Percentiles rank a stretch among this genome's conserved stretches.
These are phyloP conservation scores for Dendroctonus valens DNA, from an alignment of 1,140 invertebrate genomes.

Conservation along the genomic window DNA sequence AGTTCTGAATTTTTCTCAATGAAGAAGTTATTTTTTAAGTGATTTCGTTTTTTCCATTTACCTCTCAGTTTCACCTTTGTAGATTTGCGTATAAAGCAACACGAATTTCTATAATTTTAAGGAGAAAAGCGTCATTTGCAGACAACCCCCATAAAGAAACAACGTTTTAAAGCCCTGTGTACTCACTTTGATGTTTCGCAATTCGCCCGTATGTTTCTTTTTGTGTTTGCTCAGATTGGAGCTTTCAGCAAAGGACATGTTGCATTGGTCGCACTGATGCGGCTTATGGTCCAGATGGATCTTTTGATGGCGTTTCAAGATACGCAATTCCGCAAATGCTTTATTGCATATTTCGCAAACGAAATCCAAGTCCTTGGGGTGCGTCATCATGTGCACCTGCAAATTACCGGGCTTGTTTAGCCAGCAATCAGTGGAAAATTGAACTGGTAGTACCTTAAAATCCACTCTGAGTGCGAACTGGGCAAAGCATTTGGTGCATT, in stretches of 20 bases:
- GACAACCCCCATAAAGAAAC: too few relatives aligned
- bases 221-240: constrained; percentile 55
- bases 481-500: constrained; percentile 47
- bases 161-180: not conserved
- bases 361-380: constrained; percentile 47
- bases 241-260: constrained; percentile 55
- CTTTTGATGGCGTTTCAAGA: constrained; percentile 53
- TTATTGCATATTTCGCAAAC: constrained; percentile 54
- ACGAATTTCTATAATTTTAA: too few relatives aligned
- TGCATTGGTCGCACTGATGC: constrained; percentile 54
- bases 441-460: constrained; percentile 43
- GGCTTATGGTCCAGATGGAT: constrained; percentile 52
- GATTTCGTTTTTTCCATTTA: too few relatives aligned
- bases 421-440: not conserved
- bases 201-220: constrained; percentile 55
- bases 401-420: constrained; percentile 3
- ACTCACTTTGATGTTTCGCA: constrained; percentile 46
- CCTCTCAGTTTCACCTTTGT: too few relatives aligned
- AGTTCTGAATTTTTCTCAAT: too few relatives aligned
- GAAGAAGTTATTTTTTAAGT: too few relatives aligned
- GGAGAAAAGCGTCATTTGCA: too few relatives aligned
- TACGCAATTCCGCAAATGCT: constrained; percentile 52
- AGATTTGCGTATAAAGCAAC: too few relatives aligned
- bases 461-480: constrained; percentile 48
- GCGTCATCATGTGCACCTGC: constrained; percentile 49